Evolutionary conservation across 2,797 vertebrate species (phyloP), one percentile per base, ranked within the genome.

Genomic region (Geotrypetes seraphini): DNA sequence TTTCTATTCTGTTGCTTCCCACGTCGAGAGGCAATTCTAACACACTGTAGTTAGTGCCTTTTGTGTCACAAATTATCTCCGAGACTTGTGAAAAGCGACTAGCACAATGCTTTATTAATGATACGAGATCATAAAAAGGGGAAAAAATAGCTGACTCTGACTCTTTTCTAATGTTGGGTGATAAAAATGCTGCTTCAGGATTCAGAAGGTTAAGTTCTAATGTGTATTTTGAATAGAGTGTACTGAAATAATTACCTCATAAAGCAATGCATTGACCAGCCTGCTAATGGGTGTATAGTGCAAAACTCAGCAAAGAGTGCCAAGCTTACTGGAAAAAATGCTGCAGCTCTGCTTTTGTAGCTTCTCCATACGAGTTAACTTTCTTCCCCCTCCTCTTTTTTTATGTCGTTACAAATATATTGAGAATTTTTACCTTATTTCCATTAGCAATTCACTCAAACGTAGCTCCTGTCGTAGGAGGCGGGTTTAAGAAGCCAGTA

Each of bases 201-300:
- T 85, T 86, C 83, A 85, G 81, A 90, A 89, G 87, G 87, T 90
- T 91, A 91, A 91, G 85, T 86, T 87, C 78, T 87, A 85, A 87
- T 90, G 84, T 87, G 75, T 89, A 84, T 89, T 89, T 89, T 89
- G 83, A 86, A 87, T 87, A 75, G 71, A 83, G 77, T 81, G 79
- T 73, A 80, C 81, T 80, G 69, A 81, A 85, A 88, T 88, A 87
- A 88, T 86, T 78, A 81, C 78, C 79, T 81, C 82, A 86, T 91
- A 88, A 87, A 86, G 76, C 78, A 81, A 77, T 75, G 75, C 77
- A 75, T 71, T 75, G 82, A 76, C 79, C 70, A 73, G 79, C 73
- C 78, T 78, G 73, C 78, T 85, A 85, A 86, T 84, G 81, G 79
- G 65, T 60, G 33, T 9, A 78, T 58, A 84, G 68, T 82, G 83